Percentiles rank a stretch among this genome's conserved stretches.
phyloP scores from a whole-genome alignment of 2,797 vertebrate species.

The Brotula barbata region DNA sequence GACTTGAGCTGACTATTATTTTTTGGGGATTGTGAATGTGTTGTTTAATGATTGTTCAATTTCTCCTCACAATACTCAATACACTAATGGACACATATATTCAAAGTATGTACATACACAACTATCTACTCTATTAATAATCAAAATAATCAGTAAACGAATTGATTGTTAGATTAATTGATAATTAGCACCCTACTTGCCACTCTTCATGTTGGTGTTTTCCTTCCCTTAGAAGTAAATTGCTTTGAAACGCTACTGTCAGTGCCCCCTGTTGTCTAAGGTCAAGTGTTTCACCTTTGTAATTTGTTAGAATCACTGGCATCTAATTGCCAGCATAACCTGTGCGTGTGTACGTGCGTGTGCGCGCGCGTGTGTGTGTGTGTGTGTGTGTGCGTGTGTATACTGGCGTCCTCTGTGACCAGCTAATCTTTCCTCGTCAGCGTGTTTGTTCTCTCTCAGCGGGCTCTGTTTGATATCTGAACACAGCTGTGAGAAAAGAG shows the following conservation, averaged over 20 bases:
- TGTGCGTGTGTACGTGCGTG: slow-evolving; percentile 10
- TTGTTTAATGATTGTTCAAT: no score
- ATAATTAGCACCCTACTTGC: no score
- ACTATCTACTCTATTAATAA: no score
- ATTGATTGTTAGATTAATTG: no score
- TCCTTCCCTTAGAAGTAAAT: slow-evolving; percentile 26
- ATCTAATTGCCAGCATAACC: slow-evolving; percentile 20
- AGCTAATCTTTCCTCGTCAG: slow-evolving; percentile 73
- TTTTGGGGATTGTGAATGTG: no score
- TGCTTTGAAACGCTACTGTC: slow-evolving; percentile 28
- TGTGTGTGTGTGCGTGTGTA: slow-evolving; percentile 19
- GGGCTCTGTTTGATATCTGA: slow-evolving; percentile 70
- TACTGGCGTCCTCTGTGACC: slow-evolving; percentile 55
- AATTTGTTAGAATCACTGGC: slow-evolving; percentile 40
- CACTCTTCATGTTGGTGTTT: background rate
- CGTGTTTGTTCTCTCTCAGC: slow-evolving; percentile 67
- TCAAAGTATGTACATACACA: no score
- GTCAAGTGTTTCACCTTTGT: slow-evolving; percentile 29
- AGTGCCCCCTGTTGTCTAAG: slow-evolving; percentile 9
- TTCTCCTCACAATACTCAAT: no score
- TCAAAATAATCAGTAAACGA: no score
- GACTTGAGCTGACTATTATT: no score
- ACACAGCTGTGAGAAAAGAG: slow-evolving; percentile 55
- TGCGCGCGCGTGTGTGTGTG: slow-evolving; percentile 12
- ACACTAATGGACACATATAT: no score